Percentiles rank a stretch among this genome's conserved stretches.
Conservation (phyloP, 2,113 vertebrate species). For the Peucedramus taeniatus region DNA sequence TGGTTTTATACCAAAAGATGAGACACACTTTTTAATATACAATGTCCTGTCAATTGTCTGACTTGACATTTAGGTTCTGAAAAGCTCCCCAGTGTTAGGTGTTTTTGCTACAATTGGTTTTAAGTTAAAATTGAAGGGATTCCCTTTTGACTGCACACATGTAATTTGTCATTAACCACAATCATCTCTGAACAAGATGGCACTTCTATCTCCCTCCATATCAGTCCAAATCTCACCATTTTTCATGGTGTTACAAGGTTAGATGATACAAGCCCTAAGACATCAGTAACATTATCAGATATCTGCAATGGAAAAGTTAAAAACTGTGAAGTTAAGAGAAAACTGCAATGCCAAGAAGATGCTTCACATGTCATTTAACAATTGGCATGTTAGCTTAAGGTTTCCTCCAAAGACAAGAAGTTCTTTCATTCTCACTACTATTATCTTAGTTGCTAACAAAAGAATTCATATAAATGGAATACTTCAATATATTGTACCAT, state of each 20-base stretch:
- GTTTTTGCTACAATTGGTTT: neutral
- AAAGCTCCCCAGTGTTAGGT: neutral
- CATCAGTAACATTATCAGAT: neutral
- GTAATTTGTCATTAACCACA: neutral
- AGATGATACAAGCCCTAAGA: neutral
- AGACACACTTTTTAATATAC: neutral
- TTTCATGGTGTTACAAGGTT: neutral
- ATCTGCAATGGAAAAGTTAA: neutral
- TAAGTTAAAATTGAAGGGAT: neutral
- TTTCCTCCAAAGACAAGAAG: neutral
- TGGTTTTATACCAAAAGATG: neutral
- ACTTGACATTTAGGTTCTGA: neutral
- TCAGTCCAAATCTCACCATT: neutral
- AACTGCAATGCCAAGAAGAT: neutral
- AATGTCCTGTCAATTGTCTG: neutral
- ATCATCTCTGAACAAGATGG: neutral
- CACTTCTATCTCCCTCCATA: neutral
- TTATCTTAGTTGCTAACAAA: neutral
- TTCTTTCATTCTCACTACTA: neutral
- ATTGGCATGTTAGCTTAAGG: neutral
- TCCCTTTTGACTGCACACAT: neutral
- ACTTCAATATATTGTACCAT: neutral
- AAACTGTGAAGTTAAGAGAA: neutral
- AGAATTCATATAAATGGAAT: neutral
- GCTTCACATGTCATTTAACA: neutral